These are phyloP conservation scores for Centroberyx gerrardi DNA, from an alignment of 2,797 vertebrate genomes.

Conservation along the genomic window DNA sequence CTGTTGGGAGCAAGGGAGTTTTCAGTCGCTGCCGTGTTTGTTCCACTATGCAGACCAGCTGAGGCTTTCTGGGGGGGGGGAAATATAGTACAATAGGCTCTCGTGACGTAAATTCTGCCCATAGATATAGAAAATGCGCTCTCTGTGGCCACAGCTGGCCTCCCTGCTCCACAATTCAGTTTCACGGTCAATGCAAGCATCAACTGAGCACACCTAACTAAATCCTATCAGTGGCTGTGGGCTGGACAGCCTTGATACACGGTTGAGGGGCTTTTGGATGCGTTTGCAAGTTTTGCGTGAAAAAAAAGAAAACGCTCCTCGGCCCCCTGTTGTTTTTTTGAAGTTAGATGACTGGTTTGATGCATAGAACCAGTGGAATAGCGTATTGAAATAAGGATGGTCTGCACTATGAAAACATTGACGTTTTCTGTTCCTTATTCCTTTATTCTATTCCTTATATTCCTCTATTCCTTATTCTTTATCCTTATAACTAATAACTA, in stretches of 20 bases:
- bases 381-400: neutral
- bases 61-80: neutral
- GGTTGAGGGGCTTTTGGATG: neutral
- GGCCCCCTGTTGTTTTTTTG: too few species aligned
- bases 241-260: neutral
- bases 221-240: slow-evolving; percentile 14
- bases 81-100: neutral
- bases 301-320: too few species aligned
- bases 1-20: neutral
- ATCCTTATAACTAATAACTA: too few species aligned
- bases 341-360: neutral
- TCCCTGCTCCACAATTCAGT: slow-evolving; percentile 1
- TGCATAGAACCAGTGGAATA: too few species aligned
- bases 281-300: neutral
- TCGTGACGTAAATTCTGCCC: neutral
- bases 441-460: neutral
- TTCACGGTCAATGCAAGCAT: neutral
- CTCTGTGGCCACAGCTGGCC: slow-evolving; percentile 13
- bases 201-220: neutral
- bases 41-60: slow-evolving; percentile 9
- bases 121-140: neutral
- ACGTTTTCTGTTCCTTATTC: neutral
- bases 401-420: neutral
- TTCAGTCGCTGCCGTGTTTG: neutral
- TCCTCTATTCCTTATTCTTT: too few species aligned